Evolutionary conservation across 2,797 vertebrate genomes (phyloP), one percentile per base, ranked within the genome.

Genomic region (Malacoctenus gilli): DNA sequence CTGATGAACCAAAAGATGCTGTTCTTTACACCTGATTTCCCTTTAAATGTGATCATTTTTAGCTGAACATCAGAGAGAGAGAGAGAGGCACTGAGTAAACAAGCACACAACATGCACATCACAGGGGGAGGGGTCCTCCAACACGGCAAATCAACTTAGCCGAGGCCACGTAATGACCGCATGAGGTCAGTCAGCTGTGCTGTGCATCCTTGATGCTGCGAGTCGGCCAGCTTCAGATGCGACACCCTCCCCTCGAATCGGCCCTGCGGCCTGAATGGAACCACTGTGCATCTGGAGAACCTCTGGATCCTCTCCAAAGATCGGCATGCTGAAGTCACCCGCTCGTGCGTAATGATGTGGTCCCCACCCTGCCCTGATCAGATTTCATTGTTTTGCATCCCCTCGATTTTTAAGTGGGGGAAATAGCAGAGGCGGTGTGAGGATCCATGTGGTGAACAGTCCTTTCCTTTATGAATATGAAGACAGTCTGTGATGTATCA

Each of bases 271-370:
- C 40, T 88, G 80, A 89, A 80, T 77, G 49, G 66, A 69, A 62
- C 49, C 76, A 68, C 71, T 83, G 85, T 86, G 67, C 75, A 85
- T 84, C 72, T 84, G 85, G 72, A 84, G 64, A 79, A 85, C 73
- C 72, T 75, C 79, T 86, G 76, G 82, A 84, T 67, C 18, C 16
- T 65, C 74, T 86, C 84, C 85, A 81, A 74, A 47, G 64, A 50
- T 16, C 46, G 63, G 25, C 28, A 52, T 51, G 70, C 66, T 90
- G 87, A 91, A 79, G 87, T 92, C 89, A 90, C 58, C 68, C 72
- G 60, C 41, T 47, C 52, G 72, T 66, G 63, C 32, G 68, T 71
- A 59, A 71, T 78, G 70, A 72, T 79, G 68, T 54, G 61, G 54
- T 54, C 83, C 59, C 78, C 85, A 84, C 82, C 88, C 86, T 82